These are phyloP conservation scores for Zoanthus sociatus DNA, from an alignment of 92 coral and sea anemone genomes.

Conservation along the genomic window DNA sequence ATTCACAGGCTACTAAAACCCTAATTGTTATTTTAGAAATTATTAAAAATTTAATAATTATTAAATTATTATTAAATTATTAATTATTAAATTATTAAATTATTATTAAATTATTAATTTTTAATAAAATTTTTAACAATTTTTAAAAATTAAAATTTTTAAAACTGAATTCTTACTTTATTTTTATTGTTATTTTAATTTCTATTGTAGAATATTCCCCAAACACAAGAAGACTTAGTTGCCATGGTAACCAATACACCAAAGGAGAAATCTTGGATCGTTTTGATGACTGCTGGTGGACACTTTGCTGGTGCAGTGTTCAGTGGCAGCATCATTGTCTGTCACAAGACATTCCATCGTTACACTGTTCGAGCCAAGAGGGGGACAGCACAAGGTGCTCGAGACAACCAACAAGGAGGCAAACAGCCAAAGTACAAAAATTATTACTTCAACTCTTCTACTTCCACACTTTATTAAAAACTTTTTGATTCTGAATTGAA, in stretches of 20 bases:
- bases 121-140: too few species aligned
- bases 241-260: slow-evolving; percentile 61
- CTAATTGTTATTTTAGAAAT: too few species aligned
- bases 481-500: too few species aligned
- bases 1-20: too few species aligned
- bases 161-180: background rate
- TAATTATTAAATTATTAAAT: too few species aligned
- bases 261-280: slow-evolving; percentile 74
- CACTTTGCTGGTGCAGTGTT: slow-evolving; percentile 99
- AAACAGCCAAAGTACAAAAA: slow-evolving; percentile 78
- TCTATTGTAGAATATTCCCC: slow-evolving; percentile 56
- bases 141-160: too few species aligned
- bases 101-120: background rate
- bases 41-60: too few species aligned
- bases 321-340: slow-evolving; percentile 77
- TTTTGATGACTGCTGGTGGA: slow-evolving; percentile 97
- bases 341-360: slow-evolving; percentile 95
- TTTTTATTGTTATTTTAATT: background rate
- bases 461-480: too few species aligned
- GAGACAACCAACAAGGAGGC: slow-evolving; percentile 93
- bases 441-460: too few species aligned
- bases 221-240: slow-evolving; percentile 52
- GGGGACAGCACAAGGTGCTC: slow-evolving; percentile 94
- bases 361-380: slow-evolving; percentile 97
- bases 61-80: too few species aligned